Base-by-base conservation (phyloP, 2,113 vertebrate species). In the Glareola pratincola region DNA sequence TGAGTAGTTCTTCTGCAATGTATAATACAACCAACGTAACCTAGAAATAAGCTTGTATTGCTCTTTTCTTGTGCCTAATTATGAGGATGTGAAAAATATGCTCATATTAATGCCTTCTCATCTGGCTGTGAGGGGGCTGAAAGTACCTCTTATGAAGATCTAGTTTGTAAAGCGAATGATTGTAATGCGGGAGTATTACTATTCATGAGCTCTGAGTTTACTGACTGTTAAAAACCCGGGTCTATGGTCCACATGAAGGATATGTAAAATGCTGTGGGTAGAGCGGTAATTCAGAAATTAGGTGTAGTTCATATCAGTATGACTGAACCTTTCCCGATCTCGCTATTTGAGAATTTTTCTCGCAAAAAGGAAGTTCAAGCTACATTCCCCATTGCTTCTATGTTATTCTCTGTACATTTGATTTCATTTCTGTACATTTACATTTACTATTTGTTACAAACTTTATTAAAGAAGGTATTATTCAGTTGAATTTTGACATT, bases 51-150 rank as follows among this genome's bases (percentile, higher is more conserved):
- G 79, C 69, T 93, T 83, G 21, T 90, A 50, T 80, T 51, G 69
- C 82, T 83, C 92, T 93, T 88, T 94, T 86, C 60, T 84, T 78
- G 56, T 82, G 79, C 32, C 89, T 95, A 93, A 97, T 97, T 97
- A 95, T 23, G 53, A 94, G 90, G 71, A 86, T 81, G 45, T 91
- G 84, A 95, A 94, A 92, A 96, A 95, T 77, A 93, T 57, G 54
- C 66, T 92, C 17, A 39, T 92, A 74, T 71, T 96, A 96, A 95
- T 96, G 71, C 57, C 75, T 95, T 92, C 87, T 96, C 78, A 91
- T 96, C 81, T 0, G 24, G 27, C 54, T 79, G 39, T 95, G 73
- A 94, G 87, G 91, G 92, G 66, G 71, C 81, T 95, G 94, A 82
- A 94, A 96, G 79, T 90, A 88, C 72, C 81, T 93, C 87, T 95